Conservation (phyloP, 1,140 invertebrate species). For the Ceratosolen solmsi region DNA sequence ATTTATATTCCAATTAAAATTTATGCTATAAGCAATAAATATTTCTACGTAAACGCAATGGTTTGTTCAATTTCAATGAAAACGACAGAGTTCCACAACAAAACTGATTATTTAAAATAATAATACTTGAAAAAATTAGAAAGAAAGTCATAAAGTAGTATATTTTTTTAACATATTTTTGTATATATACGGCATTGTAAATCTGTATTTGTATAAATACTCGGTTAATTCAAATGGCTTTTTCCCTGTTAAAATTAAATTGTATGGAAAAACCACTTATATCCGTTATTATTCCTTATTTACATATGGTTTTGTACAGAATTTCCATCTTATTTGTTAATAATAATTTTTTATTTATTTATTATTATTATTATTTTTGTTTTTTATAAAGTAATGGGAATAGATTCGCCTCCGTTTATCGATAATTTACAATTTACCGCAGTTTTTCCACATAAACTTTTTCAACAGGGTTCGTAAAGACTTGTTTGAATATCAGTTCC, state of each 20-base stretch:
- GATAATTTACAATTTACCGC: slow-evolving; percentile 4
- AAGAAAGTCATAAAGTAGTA: not conserved
- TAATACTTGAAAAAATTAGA: not conserved
- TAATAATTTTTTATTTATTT: no score
- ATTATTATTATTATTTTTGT: slow-evolving; percentile 1
- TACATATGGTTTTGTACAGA: slow-evolving; percentile 15
- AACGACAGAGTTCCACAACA: not conserved
- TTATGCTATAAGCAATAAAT: not conserved
- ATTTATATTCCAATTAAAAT: not conserved
- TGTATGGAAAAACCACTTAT: not conserved
- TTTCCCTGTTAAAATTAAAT: slow-evolving; percentile 26
- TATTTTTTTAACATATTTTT: not conserved
- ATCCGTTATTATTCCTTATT: slow-evolving; percentile 1
- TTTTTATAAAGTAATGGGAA: not conserved
- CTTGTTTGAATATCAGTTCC: not conserved
- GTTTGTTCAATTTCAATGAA: not conserved
- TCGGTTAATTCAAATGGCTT: not conserved
- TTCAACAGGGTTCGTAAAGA: slow-evolving; percentile 4
- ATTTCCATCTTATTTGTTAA: slow-evolving; percentile 10
- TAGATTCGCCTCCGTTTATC: not conserved
- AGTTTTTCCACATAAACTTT: slow-evolving; percentile 17
- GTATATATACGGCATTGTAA: not conserved
- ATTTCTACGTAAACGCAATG: not conserved
- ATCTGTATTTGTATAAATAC: not conserved
- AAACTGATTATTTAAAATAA: not conserved